A percentile compares a stretch with the other conserved stretches of the same genome.
phyloP scores from a whole-genome alignment of 2,113 vertebrate genomes.

The Barbus barbus region DNA sequence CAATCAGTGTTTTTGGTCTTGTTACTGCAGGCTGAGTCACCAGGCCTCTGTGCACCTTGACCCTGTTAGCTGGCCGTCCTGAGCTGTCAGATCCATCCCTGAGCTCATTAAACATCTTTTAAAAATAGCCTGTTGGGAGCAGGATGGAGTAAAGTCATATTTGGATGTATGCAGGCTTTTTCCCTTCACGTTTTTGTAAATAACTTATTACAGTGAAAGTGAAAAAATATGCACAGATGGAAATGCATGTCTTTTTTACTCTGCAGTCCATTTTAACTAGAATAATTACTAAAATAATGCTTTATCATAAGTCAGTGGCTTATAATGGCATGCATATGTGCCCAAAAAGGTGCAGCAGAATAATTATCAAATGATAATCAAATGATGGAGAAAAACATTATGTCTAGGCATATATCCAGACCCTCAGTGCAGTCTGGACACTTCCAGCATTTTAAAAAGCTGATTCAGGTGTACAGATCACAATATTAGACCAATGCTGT shows the following conservation, averaged over 20 bases:
- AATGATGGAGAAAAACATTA: neutral
- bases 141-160: slow-evolving; percentile 2
- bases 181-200: slow-evolving; percentile 4
- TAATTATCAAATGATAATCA: neutral
- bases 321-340: neutral
- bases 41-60: slow-evolving; percentile 57
- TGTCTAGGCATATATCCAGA: neutral
- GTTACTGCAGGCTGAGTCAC: slow-evolving; percentile 59
- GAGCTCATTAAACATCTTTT: slow-evolving; percentile 57
- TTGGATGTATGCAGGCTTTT: slow-evolving; percentile 15
- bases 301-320: neutral
- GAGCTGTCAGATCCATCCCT: slow-evolving; percentile 41
- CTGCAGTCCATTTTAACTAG: neutral
- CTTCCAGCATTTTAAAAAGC: too few relatives aligned
- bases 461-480: too few relatives aligned
- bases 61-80: slow-evolving; percentile 51
- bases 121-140: slow-evolving; percentile 57
- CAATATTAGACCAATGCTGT: too few relatives aligned
- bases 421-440: too few relatives aligned
- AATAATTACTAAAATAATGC: too few relatives aligned
- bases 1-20: slow-evolving; percentile 40
- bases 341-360: neutral
- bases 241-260: neutral
- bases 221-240: neutral
- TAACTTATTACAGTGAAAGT: slow-evolving; percentile 34